Evolutionary conservation across 2,113 vertebrate species (phyloP).

Genomic region (Asarcornis scutulata): DNA sequence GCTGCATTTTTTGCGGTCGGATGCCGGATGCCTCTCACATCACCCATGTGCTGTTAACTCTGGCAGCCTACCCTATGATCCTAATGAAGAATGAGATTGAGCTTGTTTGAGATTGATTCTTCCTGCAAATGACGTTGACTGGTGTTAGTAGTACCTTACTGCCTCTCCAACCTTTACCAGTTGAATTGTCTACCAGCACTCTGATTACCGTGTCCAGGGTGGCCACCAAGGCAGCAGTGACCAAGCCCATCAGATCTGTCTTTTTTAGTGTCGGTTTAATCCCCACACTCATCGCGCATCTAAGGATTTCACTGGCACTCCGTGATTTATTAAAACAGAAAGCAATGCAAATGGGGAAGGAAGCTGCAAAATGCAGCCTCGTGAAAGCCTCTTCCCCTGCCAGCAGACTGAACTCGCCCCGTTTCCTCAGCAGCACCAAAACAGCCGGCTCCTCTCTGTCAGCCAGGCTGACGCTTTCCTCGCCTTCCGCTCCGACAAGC

Average conservation of each 20-base stretch:
- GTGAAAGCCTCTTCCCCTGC: neutral
- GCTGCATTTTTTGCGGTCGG: neutral
- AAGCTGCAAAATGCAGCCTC: accelerated
- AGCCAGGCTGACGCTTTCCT: neutral
- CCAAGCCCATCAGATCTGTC: neutral
- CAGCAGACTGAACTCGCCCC: neutral
- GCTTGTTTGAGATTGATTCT: neutral
- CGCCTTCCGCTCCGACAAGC: neutral
- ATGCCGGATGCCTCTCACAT: neutral
- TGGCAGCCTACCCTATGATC: neutral
- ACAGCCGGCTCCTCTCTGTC: neutral
- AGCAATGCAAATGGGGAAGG: neutral
- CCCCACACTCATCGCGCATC: neutral
- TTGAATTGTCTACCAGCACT: neutral
- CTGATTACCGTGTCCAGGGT: neutral
- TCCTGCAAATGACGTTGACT: neutral
- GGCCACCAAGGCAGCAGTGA: neutral
- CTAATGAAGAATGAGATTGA: neutral
- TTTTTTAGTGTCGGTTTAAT: neutral
- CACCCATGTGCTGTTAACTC: neutral
- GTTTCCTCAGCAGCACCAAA: neutral
- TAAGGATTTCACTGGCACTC: neutral
- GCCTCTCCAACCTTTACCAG: neutral
- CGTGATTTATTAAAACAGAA: neutral
- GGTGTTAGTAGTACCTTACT: neutral